Base-by-base conservation (phyloP, 30 jellyfish, hydroid and myxozoan species). In the Catostylus mosaicus region DNA sequence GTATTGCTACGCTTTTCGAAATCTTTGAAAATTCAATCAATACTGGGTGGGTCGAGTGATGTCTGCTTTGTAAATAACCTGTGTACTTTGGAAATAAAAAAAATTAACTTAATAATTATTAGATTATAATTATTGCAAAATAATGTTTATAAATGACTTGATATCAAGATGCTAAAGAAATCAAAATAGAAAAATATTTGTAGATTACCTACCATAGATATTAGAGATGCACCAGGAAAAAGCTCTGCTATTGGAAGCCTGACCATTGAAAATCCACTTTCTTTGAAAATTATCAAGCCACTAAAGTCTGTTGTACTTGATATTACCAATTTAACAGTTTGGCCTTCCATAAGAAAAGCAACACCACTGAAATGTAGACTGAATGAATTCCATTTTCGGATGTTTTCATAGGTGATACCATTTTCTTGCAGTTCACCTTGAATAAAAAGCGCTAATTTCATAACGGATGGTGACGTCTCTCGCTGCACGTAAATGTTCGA, bases 301-400 rank as follows among this genome's bases (percentile, higher is more conserved):
- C 50, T 36, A 30, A 86, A 86, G 0, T 19, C 23, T 0, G 67
- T 89, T 29, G 90, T 46, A 48, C 94, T 11, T 3, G 96, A 30
- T 19, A 94, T 64, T 60, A 63, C 69, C 69, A 94, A 27, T 11
- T 52, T 27, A 0, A 94, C 66, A 9, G 78, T 84, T 16, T 94
- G 95, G 40, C 84, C 93, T 83, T 73, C 77, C 52, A 48, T 83
- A 14, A 94, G 78, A 52, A 74, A 88, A 0, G 94, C 88, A 14
- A 86, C 70, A 2, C 97, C 97, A 46, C 83, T 48, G 30, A 94
- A 48, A 72, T 94, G 97, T 84, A 94, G 31, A 1, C 92, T 75
- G 86, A 73, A 78, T 12, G 90, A 65, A 2, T 43, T 36, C 85
- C 66, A 83, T 43, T 31, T 43, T 40, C 90, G 69, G 24, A 50